These are phyloP conservation scores for Phyto melanocephala DNA, from an alignment of 2,888 invertebrate genomes.

Conservation along the genomic window DNA sequence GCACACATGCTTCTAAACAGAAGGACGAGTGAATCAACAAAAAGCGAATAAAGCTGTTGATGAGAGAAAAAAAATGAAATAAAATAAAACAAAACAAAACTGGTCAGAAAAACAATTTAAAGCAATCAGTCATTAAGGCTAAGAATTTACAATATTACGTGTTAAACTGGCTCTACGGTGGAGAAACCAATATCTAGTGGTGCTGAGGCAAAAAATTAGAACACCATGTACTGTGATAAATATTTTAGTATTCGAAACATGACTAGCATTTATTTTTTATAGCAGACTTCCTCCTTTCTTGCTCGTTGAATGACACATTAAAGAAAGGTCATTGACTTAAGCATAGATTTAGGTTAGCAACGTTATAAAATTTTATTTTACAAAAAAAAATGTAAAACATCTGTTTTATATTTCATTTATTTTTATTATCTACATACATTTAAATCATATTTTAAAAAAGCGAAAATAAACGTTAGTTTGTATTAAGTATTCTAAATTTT, in stretches of 20 bases:
- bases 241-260: constrained; percentile 20
- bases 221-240: constrained; percentile 23
- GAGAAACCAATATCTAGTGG: not conserved
- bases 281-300: not conserved
- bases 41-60: not conserved
- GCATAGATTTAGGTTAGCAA: not conserved
- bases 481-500: constrained; percentile 12
- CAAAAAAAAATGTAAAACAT: not conserved
- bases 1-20: not conserved
- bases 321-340: not conserved
- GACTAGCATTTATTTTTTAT: constrained; percentile 11
- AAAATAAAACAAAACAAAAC: constrained; percentile 57
- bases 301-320: not conserved
- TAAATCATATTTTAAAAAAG: not conserved
- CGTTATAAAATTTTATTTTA: not conserved
- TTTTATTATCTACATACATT: not conserved
- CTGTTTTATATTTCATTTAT: not conserved
- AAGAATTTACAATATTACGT: constrained; percentile 4
- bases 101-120: constrained; percentile 71
- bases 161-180: not conserved
- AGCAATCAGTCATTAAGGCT: constrained; percentile 70
- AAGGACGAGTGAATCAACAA: no score
- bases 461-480: constrained; percentile 30
- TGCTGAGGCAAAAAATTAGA: not conserved
- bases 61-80: no score